These are phyloP conservation scores for Conus canariensis DNA, from an alignment of 2,888 invertebrate species.

Conservation along the genomic window DNA sequence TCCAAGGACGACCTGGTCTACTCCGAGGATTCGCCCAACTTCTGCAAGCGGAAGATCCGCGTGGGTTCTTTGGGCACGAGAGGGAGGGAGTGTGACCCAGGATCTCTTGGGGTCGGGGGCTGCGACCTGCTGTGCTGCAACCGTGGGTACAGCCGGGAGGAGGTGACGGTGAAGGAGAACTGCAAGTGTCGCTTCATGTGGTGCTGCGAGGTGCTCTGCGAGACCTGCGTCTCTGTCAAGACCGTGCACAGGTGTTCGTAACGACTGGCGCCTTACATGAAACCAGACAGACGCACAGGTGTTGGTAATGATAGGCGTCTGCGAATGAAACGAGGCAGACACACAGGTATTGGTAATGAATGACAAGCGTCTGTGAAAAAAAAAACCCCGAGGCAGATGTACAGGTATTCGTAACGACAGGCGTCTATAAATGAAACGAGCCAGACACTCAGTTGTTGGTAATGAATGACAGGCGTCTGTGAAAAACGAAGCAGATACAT, in stretches of 20 bases:
- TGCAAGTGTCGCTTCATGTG: constrained; percentile 75
- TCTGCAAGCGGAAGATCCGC: constrained; percentile 88
- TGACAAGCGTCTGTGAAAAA: not conserved
- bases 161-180: constrained; percentile 67
- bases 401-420: too few species aligned
- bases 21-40: constrained; percentile 93
- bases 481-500: too few species aligned
- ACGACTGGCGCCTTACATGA: constrained; percentile 15
- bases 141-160: constrained; percentile 72
- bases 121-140: constrained; percentile 79
- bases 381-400: too few species aligned
- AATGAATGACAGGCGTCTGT: too few species aligned
- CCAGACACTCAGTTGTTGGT: too few species aligned
- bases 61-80: constrained; percentile 92
- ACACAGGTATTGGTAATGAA: not conserved
- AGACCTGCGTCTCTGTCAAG: constrained; percentile 68
- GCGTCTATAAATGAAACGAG: too few species aligned
- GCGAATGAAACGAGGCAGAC: not conserved
- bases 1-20: constrained; percentile 91
- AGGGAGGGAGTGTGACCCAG: constrained; percentile 90
- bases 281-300: not conserved
- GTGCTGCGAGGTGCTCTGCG: constrained; percentile 75
- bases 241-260: constrained; percentile 69
- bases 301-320: too few species aligned
- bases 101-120: constrained; percentile 82